These are phyloP conservation scores for Bos javanicus DNA, from an alignment of 2,113 vertebrate species.

Conservation along the genomic window DNA sequence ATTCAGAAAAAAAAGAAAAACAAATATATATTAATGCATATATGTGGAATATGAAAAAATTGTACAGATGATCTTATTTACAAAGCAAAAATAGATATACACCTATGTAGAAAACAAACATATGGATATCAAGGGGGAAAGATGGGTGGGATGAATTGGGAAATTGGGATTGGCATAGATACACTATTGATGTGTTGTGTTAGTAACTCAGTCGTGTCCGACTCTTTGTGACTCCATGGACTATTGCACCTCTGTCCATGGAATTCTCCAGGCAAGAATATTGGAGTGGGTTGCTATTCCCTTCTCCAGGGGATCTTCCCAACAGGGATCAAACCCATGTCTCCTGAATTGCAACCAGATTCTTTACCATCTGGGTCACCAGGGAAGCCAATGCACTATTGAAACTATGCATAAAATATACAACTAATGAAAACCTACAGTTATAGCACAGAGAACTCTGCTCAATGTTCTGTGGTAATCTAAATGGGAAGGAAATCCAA, in stretches of 20 bases:
- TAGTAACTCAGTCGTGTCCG: neutral
- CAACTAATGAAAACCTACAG: neutral
- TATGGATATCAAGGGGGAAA: neutral
- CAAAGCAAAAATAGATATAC: neutral
- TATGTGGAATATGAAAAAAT: neutral
- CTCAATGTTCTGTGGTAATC: neutral
- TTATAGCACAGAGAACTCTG: neutral
- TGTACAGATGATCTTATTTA: neutral
- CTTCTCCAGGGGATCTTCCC: neutral
- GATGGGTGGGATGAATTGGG: neutral
- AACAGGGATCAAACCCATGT: neutral
- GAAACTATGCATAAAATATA: neutral
- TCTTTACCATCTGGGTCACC: neutral
- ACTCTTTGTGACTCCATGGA: neutral
- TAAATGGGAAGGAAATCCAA: neutral
- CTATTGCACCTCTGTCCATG: neutral
- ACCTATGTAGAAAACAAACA: neutral
- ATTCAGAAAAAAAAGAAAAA: neutral
- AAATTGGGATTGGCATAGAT: neutral
- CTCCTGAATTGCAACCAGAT: neutral
- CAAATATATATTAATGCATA: neutral
- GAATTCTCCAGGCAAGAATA: neutral
- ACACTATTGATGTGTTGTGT: neutral
- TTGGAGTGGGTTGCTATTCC: neutral
- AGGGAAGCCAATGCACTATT: neutral